Percentiles rank a stretch among this genome's conserved stretches.
These are phyloP conservation scores for Mobula hypostoma DNA, from an alignment of 2,113 vertebrate species.

Conservation along the genomic window DNA sequence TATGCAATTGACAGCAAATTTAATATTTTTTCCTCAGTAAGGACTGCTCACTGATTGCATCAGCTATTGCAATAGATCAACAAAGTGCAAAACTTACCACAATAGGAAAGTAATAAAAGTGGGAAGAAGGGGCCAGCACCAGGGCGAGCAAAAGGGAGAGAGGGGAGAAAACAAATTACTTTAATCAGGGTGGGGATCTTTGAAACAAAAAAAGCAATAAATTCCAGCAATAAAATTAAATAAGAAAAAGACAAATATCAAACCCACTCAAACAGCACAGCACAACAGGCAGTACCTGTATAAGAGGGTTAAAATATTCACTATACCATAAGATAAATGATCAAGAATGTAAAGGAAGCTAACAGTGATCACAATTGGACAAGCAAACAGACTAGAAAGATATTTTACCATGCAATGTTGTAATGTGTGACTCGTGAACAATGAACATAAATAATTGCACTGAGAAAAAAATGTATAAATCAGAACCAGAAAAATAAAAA, in stretches of 20 bases:
- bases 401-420: conserved; percentile 71
- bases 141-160: conserved; percentile 53
- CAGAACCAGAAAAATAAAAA: conserved; percentile 53
- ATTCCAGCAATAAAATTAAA: conserved; percentile 58
- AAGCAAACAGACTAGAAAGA: conserved; percentile 53
- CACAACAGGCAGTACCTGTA: conserved; percentile 31
- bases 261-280: conserved; percentile 38
- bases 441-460: conserved; percentile 19
- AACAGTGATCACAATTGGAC: conserved; percentile 40
- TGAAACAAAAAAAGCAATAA: conserved; percentile 71
- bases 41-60: conserved; percentile 20
- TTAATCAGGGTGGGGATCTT: conserved; percentile 80
- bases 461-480: conserved; percentile 39
- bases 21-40: not conserved
- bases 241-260: conserved; percentile 59
- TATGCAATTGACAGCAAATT: not conserved
- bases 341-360: conserved; percentile 46
- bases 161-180: conserved; percentile 96
- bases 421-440: conserved; percentile 25
- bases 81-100: conserved; percentile 94
- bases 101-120: conserved; percentile 98
- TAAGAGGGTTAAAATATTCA: conserved; percentile 54
- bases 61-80: conserved; percentile 51
- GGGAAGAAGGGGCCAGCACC: conserved; percentile 93
- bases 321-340: conserved; percentile 52